Base-by-base conservation (phyloP, 2,888 invertebrate genomes). In the Trissoscelio sp. region DNA sequence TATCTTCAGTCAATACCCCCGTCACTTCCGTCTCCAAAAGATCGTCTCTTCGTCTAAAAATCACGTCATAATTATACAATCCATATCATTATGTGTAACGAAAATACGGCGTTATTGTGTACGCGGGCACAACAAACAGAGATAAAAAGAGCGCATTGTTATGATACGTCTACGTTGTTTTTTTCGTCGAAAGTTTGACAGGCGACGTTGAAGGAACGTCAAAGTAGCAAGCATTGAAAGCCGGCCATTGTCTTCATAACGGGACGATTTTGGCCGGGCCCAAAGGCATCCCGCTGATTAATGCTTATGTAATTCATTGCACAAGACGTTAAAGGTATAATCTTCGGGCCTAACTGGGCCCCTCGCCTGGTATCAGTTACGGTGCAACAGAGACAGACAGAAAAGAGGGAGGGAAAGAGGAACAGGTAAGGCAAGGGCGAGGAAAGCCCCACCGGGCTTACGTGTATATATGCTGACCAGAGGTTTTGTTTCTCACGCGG, bases 241-340 rank as follows among this genome's bases (percentile, higher is more conserved):
- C n/a, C 44, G 55, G 46, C 12, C 79, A 86, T 84, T 85, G 85
- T 86, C 84, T 85, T 82, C 58, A 67, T 85, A 82, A 81, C 84
- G 83, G 83, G 84, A 67, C 81, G 83, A 86, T 83, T 85, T 85
- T 85, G 83, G 83, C 80, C 37, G 58, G 64, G 64, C 83, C 84
- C 85, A 80, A 79, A 83, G 86, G 84, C 83, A 79, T 83, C 85
- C 86, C 79, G 87, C 87, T 90, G 90, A 90, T 90, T 88, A 88
- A 90, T 90, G 90, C 88, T 89, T 86, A 86, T 88, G 87, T 89
- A 89, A 90, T 90, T 90, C 90, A 90, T 90, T 88, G 88, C 88
- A 72, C 85, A 86, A 89, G 88, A 89, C 88, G 89, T 87, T 88
- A 85, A 88, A 86, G 86, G 87, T 87, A 88, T 87, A 89, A 89